Conservation (phyloP, 2,113 vertebrate genomes). For the Mungos mungo region DNA sequence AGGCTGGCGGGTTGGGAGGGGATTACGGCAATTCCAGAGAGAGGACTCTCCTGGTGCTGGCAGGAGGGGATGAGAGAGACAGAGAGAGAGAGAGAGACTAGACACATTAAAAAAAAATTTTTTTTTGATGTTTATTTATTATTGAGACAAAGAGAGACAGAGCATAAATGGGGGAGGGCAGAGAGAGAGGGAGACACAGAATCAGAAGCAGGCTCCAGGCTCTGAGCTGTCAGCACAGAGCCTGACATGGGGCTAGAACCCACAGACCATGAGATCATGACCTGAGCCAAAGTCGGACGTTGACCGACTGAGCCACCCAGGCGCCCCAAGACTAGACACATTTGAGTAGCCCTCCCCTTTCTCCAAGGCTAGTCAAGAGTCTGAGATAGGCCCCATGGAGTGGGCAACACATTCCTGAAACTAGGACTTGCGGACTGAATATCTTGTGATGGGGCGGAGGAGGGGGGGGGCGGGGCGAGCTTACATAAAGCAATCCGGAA, state of each 20-base stretch:
- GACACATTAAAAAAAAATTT: not conserved
- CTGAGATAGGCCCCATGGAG: not conserved
- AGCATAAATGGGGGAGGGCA: no score
- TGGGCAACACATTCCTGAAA: not conserved
- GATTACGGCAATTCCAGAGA: not conserved
- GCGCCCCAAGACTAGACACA: not conserved
- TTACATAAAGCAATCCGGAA: not conserved
- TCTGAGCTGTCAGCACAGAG: no score
- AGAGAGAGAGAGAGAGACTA: not conserved
- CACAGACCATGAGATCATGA: no score
- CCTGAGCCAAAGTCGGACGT: no score
- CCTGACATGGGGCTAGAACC: no score
- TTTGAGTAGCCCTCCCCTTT: not conserved
- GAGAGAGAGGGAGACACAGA: not conserved
- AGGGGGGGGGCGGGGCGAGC: not conserved
- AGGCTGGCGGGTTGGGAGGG: not conserved
- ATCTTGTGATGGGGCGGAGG: not conserved
- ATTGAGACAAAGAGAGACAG: no score
- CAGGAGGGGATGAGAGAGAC: not conserved
- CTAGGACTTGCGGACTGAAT: not conserved
- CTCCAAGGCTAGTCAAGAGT: not conserved
- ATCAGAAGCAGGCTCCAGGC: no score
- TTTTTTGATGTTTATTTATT: no score
- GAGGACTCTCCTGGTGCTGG: not conserved
- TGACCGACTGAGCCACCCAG: no score